Conservation (phyloP, 2,888 invertebrate genomes). For the Caenorhabditis auriculariae region DNA sequence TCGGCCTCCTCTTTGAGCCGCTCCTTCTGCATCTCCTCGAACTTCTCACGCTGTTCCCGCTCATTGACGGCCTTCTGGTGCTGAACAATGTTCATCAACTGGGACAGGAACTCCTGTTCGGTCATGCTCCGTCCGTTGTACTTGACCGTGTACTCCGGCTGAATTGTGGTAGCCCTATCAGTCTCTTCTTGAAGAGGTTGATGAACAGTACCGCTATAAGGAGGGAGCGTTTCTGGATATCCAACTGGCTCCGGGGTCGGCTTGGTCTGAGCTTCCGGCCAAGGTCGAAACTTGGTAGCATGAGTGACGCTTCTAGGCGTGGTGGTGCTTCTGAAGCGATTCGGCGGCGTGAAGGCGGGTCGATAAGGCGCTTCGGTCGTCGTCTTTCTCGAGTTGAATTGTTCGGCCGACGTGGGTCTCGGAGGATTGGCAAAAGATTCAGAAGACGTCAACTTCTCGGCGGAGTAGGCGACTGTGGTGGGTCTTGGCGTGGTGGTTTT, state of each 20-base stretch:
- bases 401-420: too few species aligned
- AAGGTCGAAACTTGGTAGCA: conserved; percentile 17
- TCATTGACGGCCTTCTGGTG: conserved; percentile 27
- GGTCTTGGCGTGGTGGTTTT: too few species aligned
- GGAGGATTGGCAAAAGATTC: too few species aligned
- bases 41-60: conserved; percentile 14
- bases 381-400: too few species aligned
- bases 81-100: conserved; percentile 29
- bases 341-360: too few species aligned
- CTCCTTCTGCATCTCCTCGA: conserved; percentile 22
- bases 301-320: conserved; percentile 21
- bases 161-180: conserved; percentile 10
- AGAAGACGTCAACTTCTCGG: too few species aligned
- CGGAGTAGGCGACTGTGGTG: too few species aligned
- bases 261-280: too few species aligned
- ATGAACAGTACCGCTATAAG: conserved; percentile 9
- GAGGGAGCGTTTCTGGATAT: conserved; percentile 19
- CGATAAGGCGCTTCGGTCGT: too few species aligned
- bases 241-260: background rate
- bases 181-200: too few species aligned
- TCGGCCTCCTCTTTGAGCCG: conserved; percentile 21
- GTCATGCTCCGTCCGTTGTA: conserved; percentile 39
- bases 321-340: too few species aligned
- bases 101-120: conserved; percentile 31
- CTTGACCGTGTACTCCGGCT: conserved; percentile 37